Evolutionary conservation across 2,797 vertebrate genomes (phyloP).

Genomic region (Allenopithecus nigroviridis): DNA sequence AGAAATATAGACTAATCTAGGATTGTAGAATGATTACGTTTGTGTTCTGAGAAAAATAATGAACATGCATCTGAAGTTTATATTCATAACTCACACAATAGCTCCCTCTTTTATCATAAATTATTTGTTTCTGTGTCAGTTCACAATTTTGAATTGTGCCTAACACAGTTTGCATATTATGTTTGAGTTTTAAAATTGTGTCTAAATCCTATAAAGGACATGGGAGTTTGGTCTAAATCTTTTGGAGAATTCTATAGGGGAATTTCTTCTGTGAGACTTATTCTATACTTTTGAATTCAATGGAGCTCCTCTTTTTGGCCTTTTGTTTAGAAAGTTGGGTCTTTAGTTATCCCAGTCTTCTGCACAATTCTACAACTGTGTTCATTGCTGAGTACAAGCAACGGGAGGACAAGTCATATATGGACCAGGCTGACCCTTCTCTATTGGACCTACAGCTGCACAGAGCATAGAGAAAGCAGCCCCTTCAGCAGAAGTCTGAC

Average conservation of each 20-base stretch:
- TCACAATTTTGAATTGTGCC: not conserved
- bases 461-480: too few species aligned
- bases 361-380: not conserved
- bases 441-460: not conserved
- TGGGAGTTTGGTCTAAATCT: not conserved
- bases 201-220: not conserved
- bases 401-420: not conserved
- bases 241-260: not conserved
- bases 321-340: not conserved
- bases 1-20: too few species aligned
- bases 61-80: not conserved
- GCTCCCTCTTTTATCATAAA: not conserved
- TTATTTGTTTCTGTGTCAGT: not conserved
- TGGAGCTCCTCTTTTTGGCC: not conserved
- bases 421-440: fast-evolving
- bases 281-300: too few species aligned
- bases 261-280: not conserved
- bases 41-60: not conserved
- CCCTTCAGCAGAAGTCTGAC: not conserved
- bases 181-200: not conserved
- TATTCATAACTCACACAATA: not conserved
- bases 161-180: not conserved
- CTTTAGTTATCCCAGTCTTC: not conserved
- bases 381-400: not conserved
- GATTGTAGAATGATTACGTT: too few species aligned